Evolutionary conservation across 2,888 invertebrate genomes (phyloP), one percentile per base, ranked within the genome.

Genomic region (Sinotaia quadrata): DNA sequence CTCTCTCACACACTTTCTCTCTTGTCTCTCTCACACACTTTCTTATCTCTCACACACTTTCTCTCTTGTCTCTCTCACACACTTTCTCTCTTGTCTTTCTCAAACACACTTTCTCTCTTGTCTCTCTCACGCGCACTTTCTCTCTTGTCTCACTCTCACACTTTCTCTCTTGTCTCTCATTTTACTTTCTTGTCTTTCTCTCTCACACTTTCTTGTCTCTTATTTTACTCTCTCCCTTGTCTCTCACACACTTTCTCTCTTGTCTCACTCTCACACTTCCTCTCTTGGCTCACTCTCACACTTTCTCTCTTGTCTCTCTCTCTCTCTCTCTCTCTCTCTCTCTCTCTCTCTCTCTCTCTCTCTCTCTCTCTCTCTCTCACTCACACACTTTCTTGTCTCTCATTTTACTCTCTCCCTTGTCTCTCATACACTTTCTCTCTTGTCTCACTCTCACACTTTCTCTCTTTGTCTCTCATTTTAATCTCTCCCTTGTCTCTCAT

Each of bases 321-420:
- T 47, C 49, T 15, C 33, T 33, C 12, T 33, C 12, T 34, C 36
- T 34, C 33, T 37, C 41, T 36, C 37, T 36, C 24, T 18, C 18
- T 36, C 59, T 37, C 59, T 59, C 37, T 54, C 57, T 57, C 33
- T 57, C 57, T 57, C 57, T 57, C 57, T 57, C 56, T 57, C 57
- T 57, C 57, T 57, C 57, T 57, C 57, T 57, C 57, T 57, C 57
- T 57, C 57, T 57, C 33, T 31, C 33, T 57, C 57, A 37, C 37
- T 36, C 58, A 21, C 37, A 21, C 58, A 24, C 58, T 58, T 41
- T 58, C 58, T 36, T 41, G 36, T 41, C 37, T 7, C 18, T 31
- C 18, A 7, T 54, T 31, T 24, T 31, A 8, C 12, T 37, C 58
- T 58, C 58, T 58, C 58, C 15, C 37, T 37, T 34, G 18, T 54